phyloP scores from a whole-genome alignment of 1,140 invertebrate genomes.

The Zaprionus nigranus region DNA sequence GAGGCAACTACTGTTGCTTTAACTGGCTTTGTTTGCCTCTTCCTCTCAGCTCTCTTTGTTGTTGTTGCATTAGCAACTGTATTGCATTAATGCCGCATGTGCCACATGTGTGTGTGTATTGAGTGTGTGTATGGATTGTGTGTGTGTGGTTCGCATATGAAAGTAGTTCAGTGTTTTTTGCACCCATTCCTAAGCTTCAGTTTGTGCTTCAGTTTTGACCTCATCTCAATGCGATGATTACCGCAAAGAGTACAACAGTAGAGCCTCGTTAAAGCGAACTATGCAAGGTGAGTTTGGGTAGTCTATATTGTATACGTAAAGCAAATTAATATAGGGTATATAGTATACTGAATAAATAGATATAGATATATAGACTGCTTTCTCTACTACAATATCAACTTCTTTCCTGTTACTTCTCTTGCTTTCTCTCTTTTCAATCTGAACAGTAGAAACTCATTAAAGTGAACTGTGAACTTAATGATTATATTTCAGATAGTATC shows the following conservation, averaged over 20 bases:
- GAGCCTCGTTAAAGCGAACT: background rate
- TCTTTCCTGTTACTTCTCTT: too few relatives aligned
- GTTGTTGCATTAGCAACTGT: slow-evolving; percentile 65
- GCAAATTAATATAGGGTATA: too few relatives aligned
- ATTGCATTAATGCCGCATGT: slow-evolving; percentile 53
- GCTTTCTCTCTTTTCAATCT: too few relatives aligned
- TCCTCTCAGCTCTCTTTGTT: slow-evolving; percentile 7
- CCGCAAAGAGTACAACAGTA: background rate
- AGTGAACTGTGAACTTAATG: background rate
- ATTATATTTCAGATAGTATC: background rate
- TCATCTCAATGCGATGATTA: slow-evolving; percentile 2
- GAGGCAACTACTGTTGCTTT: slow-evolving; percentile 64
- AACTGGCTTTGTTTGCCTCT: slow-evolving; percentile 71
- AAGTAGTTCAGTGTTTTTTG: slow-evolving; percentile 28
- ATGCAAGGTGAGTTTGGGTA: background rate
- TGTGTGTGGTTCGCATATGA: slow-evolving; percentile 2
- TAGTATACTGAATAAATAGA: too few relatives aligned
- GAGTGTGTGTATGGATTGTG: background rate
- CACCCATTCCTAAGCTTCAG: background rate
- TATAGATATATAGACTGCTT: too few relatives aligned
- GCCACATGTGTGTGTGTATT: background rate
- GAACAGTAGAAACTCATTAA: background rate
- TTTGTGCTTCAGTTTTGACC: slow-evolving; percentile 1
- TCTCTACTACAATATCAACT: too few relatives aligned
- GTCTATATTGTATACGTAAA: background rate